Evolutionary conservation across 2,888 invertebrate genomes (phyloP), one percentile per base, ranked within the genome.

Genomic region (Sicus ferrugineus): DNA sequence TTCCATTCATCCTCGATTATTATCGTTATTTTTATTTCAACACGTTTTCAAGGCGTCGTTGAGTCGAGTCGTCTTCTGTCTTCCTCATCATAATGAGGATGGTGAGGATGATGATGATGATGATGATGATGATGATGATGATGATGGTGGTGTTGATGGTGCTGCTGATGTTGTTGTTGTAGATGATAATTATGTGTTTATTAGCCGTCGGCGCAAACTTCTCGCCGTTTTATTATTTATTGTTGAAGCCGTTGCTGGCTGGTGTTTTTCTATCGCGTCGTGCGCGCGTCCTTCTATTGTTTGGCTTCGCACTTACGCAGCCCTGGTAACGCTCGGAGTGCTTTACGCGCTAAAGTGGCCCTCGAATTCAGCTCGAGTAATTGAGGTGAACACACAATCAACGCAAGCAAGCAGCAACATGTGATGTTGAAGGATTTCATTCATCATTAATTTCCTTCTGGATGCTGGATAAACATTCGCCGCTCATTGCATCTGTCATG

Each of bases 11-110:
- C 30, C 23, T 56, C 14, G 30, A 30, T 56, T 16, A 28, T 28
- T 56, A 19, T 6, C 54, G 34, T n/a, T n/a, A 34, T 34, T 59
- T 34, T 46, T 48, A 28, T 62, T 62, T 30, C 46, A 62, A 62
- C 46, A 46, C 4, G 62, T 62, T 46, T 14, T 61, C 19, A 19
- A 38, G 23, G 59, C n/a, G n/a, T n/a, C n/a, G n/a, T n/a, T n/a
- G n/a, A n/a, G n/a, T n/a, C n/a, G n/a, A n/a, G n/a, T n/a, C n/a
- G n/a, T n/a, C n/a, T n/a, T n/a, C n/a, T n/a, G n/a, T n/a, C n/a
- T n/a, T n/a, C n/a, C n/a, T n/a, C n/a, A n/a, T n/a, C n/a, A n/a
- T n/a, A n/a, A n/a, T n/a, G n/a, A n/a, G n/a, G n/a, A n/a, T n/a
- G n/a, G 9, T 52, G 23, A 52, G 19, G n/a, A n/a, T 21, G 50